phyloP scores from a whole-genome alignment of 2,113 vertebrate species.

The Gobiocypris rarus region DNA sequence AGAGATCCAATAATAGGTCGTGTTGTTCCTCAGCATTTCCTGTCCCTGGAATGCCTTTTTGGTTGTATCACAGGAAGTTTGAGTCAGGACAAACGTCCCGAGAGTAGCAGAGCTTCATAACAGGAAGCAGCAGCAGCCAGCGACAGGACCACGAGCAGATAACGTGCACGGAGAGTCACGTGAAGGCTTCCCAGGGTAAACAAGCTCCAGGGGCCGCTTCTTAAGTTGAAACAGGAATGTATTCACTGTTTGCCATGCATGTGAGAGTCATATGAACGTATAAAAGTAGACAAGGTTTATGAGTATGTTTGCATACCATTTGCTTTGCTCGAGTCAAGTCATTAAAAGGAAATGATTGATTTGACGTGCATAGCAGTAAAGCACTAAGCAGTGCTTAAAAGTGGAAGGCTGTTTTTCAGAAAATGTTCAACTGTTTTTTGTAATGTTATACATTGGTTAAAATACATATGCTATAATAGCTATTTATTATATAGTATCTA shows the following conservation, averaged over 20 bases:
- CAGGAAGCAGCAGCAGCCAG: conserved; percentile 58
- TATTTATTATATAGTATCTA: no score
- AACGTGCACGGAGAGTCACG: conserved; percentile 22
- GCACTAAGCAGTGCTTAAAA: not conserved
- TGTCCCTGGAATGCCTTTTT: conserved; percentile 37
- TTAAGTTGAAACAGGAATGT: conserved; percentile 31
- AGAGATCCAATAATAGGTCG: not conserved
- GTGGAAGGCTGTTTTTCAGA: not conserved
- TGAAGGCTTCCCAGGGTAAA: conserved; percentile 21
- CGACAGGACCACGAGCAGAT: not conserved
- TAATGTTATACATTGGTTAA: not conserved
- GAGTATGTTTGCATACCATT: not conserved
- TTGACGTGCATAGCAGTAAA: not conserved
- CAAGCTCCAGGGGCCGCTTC: conserved; percentile 1
- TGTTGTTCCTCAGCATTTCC: conserved; percentile 25
- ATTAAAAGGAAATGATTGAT: not conserved
- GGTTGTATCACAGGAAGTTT: conserved; percentile 29
- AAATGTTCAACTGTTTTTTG: not conserved
- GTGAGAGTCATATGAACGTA: conserved; percentile 54
- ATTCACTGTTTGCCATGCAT: conserved; percentile 31
- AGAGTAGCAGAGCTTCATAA: conserved; percentile 51
- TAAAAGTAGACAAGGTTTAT: conserved; percentile 13
- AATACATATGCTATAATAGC: not conserved
- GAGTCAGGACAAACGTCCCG: conserved; percentile 45
- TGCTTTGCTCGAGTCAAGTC: not conserved